Base-by-base conservation (phyloP, 2,888 invertebrate species). In the Norana najaformis region DNA sequence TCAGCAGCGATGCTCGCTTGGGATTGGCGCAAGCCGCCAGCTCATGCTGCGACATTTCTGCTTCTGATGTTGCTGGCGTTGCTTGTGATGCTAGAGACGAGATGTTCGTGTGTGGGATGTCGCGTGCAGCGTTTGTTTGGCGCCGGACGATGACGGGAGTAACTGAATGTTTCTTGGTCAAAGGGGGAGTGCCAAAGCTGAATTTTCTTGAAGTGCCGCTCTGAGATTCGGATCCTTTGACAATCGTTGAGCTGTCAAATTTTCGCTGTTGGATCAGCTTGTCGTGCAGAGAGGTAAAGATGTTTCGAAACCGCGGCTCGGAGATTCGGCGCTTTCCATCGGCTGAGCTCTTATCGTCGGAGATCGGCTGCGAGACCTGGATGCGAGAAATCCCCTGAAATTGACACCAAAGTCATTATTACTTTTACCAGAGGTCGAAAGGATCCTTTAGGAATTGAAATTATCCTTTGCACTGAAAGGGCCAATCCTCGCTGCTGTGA, bases 241-340 rank as follows among this genome's bases (percentile, higher is more conserved):
- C 69, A 13, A 69, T 30, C 69, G 30, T n/a, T 1, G 30, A n/a
- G 69, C 4, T 69, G 69, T 69, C 69, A n/a, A 13, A 69, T 8
- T n/a, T 69, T n/a, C 69, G 69, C 69, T 69, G 69, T n/a, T 69
- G 69, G n/a, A n/a, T 69, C n/a, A 69, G n/a, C n/a, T 69, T 69
- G 69, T 5, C 69, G 69, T 69, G 69, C 8, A 69, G 69, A 69
- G n/a, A 11, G 69, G 6, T 69, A n/a, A 69, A 69, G 69, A 69
- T 4, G 69, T 69, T 69, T 69, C 69, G 69, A 30, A 69, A n/a
- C 69, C 69, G 69, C n/a, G 69, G 69, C n/a, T 69, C 69, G 8
- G 69, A 69, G 69, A 69, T n/a, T 30, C 69, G 69, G 13, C 69
- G 69, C n/a, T 69, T 69, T 8, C 8, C 69, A n/a, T 1, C 69